Conservation (phyloP, 2,113 vertebrate species). For the Ptyas mucosa region DNA sequence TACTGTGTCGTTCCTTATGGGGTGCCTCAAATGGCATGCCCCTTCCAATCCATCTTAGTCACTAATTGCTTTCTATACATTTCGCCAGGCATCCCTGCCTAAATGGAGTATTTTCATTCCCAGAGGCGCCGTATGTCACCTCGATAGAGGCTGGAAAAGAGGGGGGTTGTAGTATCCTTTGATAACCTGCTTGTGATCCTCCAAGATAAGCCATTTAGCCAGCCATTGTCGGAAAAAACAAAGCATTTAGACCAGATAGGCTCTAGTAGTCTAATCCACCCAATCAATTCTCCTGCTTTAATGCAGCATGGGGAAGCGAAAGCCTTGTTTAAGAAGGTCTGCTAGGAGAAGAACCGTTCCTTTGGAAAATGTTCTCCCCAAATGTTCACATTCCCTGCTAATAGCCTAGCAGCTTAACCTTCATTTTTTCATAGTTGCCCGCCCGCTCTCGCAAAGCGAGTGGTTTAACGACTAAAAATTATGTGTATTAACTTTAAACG, state of each 20-base stretch:
- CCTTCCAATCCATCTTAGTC: neutral
- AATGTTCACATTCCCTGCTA: constrained; percentile 50
- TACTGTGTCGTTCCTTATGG: neutral
- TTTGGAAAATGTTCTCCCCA: constrained; percentile 42
- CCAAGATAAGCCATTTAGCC: neutral
- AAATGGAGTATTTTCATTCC: neutral
- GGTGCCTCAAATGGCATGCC: neutral
- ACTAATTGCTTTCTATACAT: neutral
- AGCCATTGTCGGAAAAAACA: neutral
- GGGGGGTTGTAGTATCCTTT: neutral
- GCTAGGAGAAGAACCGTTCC: neutral
- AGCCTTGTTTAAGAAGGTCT: neutral
- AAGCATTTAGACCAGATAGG: neutral
- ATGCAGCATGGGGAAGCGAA: neutral
- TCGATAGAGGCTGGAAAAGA: neutral
- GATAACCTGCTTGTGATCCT: neutral
- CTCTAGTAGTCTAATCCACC: neutral
- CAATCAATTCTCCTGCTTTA: neutral
- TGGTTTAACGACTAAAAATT: constrained; percentile 35
- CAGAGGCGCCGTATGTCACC: neutral
- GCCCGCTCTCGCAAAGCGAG: constrained; percentile 23
- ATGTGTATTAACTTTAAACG: constrained; percentile 45
- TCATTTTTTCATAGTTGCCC: constrained; percentile 24
- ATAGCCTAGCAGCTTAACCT: constrained; percentile 24
- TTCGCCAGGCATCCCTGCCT: neutral